Percentiles rank a stretch among this genome's conserved stretches.
These are phyloP conservation scores for Salvelinus namaycush DNA, from an alignment of 2,113 vertebrate genomes.

Conservation along the genomic window DNA sequence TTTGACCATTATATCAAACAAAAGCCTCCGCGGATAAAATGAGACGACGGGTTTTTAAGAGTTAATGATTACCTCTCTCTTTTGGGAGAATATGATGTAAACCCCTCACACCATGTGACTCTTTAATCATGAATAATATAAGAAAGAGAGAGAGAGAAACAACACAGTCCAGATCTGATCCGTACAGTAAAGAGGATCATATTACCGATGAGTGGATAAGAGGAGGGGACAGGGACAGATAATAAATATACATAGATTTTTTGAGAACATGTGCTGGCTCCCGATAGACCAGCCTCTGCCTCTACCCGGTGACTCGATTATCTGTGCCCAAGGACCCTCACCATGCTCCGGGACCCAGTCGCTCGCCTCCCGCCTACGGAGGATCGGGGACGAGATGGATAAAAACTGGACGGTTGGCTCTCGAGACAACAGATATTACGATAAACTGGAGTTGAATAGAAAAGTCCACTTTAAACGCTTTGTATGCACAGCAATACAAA, in stretches of 20 bases:
- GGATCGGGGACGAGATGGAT: conserved; percentile 82
- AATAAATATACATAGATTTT: conserved; percentile 13
- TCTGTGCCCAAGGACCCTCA: conserved; percentile 54
- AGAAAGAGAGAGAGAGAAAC: conserved; percentile 58
- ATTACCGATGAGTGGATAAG: conserved; percentile 24
- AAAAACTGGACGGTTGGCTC: conserved; percentile 47
- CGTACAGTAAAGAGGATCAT: conserved; percentile 41
- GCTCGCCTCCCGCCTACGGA: conserved; percentile 76
- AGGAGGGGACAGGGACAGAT: neutral
- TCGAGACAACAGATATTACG: conserved; percentile 13
- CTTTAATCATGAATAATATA: conserved; percentile 78
- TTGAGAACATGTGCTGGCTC: conserved; percentile 76
- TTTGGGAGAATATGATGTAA: conserved; percentile 80
- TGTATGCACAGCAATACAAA: conserved; percentile 67
- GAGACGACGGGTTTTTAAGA: conserved; percentile 58
- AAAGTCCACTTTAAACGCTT: conserved; percentile 57
- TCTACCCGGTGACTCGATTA: conserved; percentile 58
- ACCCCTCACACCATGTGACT: conserved; percentile 79
- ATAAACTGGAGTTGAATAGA: conserved; percentile 27
- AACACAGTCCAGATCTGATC: conserved; percentile 46
- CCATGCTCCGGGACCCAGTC: conserved; percentile 69
- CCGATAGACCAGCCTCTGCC: conserved; percentile 65
- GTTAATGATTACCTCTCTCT: conserved; percentile 59
- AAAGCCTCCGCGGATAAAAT: conserved; percentile 27
- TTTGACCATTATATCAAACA: conserved; percentile 23